Evolutionary conservation across 2,113 vertebrate genomes (phyloP), one percentile per base, ranked within the genome.

Genomic region (Hemichromis elongatus): DNA sequence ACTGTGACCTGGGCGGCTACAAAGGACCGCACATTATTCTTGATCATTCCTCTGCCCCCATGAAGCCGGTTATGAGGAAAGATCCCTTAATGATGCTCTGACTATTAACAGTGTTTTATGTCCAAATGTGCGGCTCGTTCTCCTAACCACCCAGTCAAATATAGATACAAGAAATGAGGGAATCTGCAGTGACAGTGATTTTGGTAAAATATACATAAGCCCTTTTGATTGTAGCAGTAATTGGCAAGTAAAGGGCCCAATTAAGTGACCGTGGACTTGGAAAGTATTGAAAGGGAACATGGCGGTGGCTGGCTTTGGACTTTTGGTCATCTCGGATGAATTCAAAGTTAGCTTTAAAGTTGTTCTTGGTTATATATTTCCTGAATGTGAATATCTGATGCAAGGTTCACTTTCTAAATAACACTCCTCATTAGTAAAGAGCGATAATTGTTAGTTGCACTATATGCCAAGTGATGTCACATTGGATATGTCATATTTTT

Each of bases 11-110:
- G 96, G 91, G 96, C 92, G 95, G 94, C 97, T 96, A 96, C 96
- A 97, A 97, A 98, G 98, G 96, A 96, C 95, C 92, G 95, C 95
- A 95, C 96, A 97, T 98, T 98, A 97, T 98, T 98, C 97, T 97
- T 97, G 97, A 98, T 99, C 97, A 97, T 97, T 97, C 98, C 97
- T 96, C 95, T 96, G 96, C 97, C 96, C 97, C 97, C 96, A 95
- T 95, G 94, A 97, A 90, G 97, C 95, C 96, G 96, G 97, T 98
- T 98, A 98, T 97, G 97, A 98, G 97, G 97, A 98, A 97, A 96
- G 96, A 96, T 97, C 97, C 96, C 96, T 97, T 98, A 98, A 99
- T 98, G 98, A 97, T 97, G 96, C 96, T 97, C 96, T 96, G 95
- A 97, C 96, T 95, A 96, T 98, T 98, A 97, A 96, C 96, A 97